A percentile compares a stretch with the other conserved stretches of the same genome.
phyloP scores from a whole-genome alignment of 2,113 vertebrate species.

The Saccopteryx leptura region DNA sequence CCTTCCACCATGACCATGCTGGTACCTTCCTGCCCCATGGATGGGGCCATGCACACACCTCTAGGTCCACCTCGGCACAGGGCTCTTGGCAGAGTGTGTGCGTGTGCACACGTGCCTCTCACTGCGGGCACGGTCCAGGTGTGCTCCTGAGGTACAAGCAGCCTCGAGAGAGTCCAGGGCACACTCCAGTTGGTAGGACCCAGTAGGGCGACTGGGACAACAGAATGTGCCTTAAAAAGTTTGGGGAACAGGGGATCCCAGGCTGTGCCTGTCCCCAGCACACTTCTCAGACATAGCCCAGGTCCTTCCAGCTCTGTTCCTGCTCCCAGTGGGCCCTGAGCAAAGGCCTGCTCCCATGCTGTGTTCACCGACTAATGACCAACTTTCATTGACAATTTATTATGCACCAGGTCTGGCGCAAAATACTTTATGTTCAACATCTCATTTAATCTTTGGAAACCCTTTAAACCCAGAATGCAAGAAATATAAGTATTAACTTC shows the following conservation, averaged over 20 bases:
- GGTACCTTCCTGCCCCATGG: background rate
- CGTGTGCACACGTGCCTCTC: background rate
- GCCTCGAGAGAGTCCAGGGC: background rate
- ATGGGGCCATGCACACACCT: background rate
- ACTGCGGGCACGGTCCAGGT: background rate
- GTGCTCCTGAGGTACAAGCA: background rate
- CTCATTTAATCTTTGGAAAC: background rate
- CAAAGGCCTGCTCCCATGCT: background rate
- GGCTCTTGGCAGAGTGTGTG: background rate
- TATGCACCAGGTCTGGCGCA: background rate
- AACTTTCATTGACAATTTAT: background rate
- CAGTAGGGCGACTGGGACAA: fast-evolving
- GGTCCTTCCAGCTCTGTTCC: too few species aligned
- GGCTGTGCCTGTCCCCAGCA: background rate
- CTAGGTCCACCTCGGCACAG: background rate
- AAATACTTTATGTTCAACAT: background rate
- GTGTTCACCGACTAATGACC: background rate
- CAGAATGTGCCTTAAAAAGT: fast-evolving
- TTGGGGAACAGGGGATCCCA: too few species aligned
- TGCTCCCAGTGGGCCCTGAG: background rate
- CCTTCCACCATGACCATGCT: background rate
- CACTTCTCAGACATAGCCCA: background rate
- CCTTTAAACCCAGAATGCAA: background rate
- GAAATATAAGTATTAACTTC: background rate
- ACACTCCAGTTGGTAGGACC: background rate